phyloP scores from a whole-genome alignment of 1,140 invertebrate genomes.

The Pogonognathellus flavescens region DNA sequence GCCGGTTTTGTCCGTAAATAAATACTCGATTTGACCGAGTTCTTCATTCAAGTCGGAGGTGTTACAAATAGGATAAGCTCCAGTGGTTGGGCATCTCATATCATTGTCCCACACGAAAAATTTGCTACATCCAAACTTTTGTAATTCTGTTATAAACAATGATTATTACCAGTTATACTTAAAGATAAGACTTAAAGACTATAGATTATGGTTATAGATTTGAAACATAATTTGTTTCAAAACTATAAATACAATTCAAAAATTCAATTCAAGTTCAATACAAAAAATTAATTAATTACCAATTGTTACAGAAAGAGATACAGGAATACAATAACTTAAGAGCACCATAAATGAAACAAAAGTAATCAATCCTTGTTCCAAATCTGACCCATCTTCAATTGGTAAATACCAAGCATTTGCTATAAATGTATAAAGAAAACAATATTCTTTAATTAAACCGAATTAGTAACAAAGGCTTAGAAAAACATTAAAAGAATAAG shows the following conservation, averaged over 20 bases:
- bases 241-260: too few relatives aligned
- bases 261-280: too few relatives aligned
- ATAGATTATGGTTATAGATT: too few relatives aligned
- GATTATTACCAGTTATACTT: slow-evolving; percentile 20
- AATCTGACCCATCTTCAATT: not conserved
- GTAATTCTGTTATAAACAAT: slow-evolving; percentile 73
- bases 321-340: slow-evolving; percentile 80
- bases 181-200: too few relatives aligned
- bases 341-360: slow-evolving; percentile 73
- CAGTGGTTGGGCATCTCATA: slow-evolving; percentile 72
- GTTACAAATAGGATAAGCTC: slow-evolving; percentile 74
- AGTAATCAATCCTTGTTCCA: not conserved
- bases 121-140: slow-evolving; percentile 78
- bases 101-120: slow-evolving; percentile 78
- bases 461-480: too few relatives aligned
- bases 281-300: slow-evolving; percentile 72
- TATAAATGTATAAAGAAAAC: not conserved
- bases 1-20: slow-evolving; percentile 82
- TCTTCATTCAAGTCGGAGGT: slow-evolving; percentile 80
- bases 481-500: too few relatives aligned
- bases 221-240: too few relatives aligned
- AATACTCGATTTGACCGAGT: slow-evolving; percentile 73
- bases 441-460: too few relatives aligned
- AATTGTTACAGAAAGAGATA: slow-evolving; percentile 79
- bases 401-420: slow-evolving; percentile 46